Percentiles rank a stretch among this genome's conserved stretches.
These are phyloP conservation scores for Gambusia affinis DNA, from an alignment of 2,113 vertebrate genomes.

Conservation along the genomic window DNA sequence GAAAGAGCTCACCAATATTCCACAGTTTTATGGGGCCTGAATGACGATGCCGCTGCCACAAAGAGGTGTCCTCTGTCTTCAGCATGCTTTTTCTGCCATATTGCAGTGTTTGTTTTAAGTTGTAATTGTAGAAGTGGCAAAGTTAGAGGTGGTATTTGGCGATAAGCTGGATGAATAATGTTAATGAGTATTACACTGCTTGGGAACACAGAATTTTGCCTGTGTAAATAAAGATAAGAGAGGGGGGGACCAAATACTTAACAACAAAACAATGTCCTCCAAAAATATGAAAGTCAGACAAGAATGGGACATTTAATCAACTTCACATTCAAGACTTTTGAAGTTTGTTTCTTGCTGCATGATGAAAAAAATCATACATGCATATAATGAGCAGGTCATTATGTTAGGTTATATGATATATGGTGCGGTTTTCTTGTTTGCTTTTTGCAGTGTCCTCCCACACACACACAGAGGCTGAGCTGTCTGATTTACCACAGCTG, in stretches of 20 bases:
- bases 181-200: constrained; percentile 45
- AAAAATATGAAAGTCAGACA: constrained; percentile 50
- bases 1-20: constrained; percentile 43
- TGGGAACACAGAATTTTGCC: constrained; percentile 24
- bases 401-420: background rate
- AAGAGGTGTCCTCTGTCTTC: constrained; percentile 40
- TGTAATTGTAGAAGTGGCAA: constrained; percentile 52
- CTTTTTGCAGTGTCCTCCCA: constrained; percentile 7
- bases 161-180: constrained; percentile 53
- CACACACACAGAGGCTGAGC: constrained; percentile 6
- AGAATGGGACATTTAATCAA: constrained; percentile 3
- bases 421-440: background rate
- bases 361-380: background rate
- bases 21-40: constrained; percentile 29
- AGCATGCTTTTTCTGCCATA: constrained; percentile 32
- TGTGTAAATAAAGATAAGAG: constrained; percentile 65
- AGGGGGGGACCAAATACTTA: constrained; percentile 25
- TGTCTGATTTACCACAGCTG: constrained; percentile 10
- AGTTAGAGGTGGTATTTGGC: constrained; percentile 39
- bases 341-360: background rate
- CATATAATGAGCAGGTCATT: background rate
- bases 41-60: constrained; percentile 44
- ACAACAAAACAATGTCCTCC: constrained; percentile 37
- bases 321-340: background rate
- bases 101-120: constrained; percentile 35